Conservation (phyloP, 2,113 vertebrate genomes). For the Tenebrosternarchus preto region DNA sequence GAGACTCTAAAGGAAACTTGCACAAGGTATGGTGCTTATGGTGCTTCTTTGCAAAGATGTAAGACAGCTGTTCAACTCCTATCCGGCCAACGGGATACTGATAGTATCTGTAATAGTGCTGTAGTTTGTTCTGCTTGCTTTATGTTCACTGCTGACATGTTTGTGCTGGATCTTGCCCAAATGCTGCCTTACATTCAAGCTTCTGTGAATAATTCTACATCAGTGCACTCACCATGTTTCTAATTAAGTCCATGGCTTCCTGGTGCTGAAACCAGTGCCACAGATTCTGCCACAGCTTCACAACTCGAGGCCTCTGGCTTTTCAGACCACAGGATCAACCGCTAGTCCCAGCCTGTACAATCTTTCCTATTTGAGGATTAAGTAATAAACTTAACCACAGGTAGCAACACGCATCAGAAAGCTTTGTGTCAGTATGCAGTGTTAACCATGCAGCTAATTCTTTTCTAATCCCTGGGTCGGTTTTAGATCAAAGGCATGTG, state of each 20-base stretch:
- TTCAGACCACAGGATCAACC: neutral
- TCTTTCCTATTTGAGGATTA: neutral
- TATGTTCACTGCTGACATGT: neutral
- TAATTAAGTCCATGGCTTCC: neutral
- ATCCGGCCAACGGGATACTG: neutral
- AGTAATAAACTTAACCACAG: neutral
- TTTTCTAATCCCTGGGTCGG: conserved; percentile 18
- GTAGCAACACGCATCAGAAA: neutral
- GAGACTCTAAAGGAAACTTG: conserved; percentile 86
- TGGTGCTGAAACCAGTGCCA: neutral
- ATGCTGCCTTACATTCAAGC: neutral
- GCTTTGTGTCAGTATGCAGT: neutral
- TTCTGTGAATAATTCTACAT: neutral
- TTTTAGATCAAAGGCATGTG: conserved; percentile 58
- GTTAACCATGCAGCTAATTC: neutral
- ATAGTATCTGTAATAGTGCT: neutral
- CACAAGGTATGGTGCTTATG: conserved; percentile 81
- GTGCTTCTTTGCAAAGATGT: neutral
- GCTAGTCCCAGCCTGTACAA: neutral
- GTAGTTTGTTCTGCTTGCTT: neutral
- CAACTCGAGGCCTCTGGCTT: neutral
- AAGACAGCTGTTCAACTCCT: neutral
- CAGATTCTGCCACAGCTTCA: no score
- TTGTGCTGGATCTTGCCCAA: neutral
- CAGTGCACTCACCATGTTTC: neutral